A percentile compares a stretch with the other conserved stretches of the same genome.
Evolutionary conservation across 2,797 vertebrate genomes (phyloP).

Genomic region (Lacerta viridis): DNA sequence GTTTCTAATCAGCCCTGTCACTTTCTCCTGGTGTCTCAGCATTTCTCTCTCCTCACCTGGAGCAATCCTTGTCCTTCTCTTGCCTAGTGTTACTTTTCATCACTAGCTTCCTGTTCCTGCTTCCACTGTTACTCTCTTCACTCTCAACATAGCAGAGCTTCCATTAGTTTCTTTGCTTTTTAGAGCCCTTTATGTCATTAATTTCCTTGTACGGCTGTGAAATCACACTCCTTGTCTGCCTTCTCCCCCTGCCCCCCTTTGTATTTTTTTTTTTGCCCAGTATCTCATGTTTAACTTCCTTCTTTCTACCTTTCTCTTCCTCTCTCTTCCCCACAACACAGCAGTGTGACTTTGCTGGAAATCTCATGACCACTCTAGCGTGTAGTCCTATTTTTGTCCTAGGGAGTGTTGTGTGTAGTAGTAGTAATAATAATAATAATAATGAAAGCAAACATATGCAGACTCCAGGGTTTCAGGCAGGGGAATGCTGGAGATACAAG

Average conservation of each 20-base stretch:
- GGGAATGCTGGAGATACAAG: too few species aligned
- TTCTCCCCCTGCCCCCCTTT: too few species aligned
- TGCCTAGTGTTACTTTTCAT: background rate
- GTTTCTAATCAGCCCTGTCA: background rate
- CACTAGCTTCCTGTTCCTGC: background rate
- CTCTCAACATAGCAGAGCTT: background rate
- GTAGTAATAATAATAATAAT: too few species aligned
- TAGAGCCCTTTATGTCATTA: background rate
- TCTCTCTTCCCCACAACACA: background rate
- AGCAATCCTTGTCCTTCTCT: background rate
- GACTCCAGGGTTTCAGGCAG: background rate
- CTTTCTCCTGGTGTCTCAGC: too few species aligned
- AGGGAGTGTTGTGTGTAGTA: too few species aligned
- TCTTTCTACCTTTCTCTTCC: background rate
- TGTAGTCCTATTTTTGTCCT: background rate
- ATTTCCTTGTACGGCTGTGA: conserved; percentile 5
- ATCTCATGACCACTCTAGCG: background rate
- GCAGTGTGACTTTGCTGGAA: background rate
- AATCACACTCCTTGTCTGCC: background rate
- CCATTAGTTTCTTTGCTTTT: background rate
- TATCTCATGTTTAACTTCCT: background rate
- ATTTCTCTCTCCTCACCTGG: background rate
- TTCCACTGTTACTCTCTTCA: background rate
- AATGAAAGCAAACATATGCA: too few species aligned
- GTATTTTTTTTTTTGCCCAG: background rate